Conservation (phyloP, 2,888 invertebrate genomes). For the Tiliacea citrago region DNA sequence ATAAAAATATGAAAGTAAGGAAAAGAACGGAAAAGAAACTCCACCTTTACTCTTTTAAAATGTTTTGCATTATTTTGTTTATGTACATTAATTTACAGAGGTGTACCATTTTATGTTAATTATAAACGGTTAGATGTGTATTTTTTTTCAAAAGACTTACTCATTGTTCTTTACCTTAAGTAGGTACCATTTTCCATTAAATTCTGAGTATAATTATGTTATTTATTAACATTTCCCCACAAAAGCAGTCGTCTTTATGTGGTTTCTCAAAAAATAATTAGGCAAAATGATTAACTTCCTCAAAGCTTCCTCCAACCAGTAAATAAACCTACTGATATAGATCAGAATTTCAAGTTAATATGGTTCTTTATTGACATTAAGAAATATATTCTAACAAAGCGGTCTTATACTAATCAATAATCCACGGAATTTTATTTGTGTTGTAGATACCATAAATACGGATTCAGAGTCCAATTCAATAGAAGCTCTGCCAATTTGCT, state of each 20-base stretch:
- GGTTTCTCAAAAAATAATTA: not conserved
- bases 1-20: no score
- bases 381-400: no score
- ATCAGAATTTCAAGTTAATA: not conserved
- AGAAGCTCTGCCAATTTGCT: slow-evolving; percentile 28
- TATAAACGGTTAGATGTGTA: not conserved
- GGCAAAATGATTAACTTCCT: not conserved
- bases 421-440: not conserved
- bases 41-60: no score
- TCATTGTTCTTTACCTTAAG: not conserved
- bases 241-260: not conserved
- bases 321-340: no score
- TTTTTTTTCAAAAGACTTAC: not conserved
- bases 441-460: not conserved
- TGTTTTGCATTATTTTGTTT: no score
- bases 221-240: not conserved
- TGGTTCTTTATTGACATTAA: not conserved
- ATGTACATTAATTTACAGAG: no score
- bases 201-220: not conserved
- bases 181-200: not conserved
- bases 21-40: no score
- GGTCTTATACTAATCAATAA: not conserved
- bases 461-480: slow-evolving; percentile 8
- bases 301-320: not conserved
- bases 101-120: not conserved